Evolutionary conservation across 1,140 invertebrate species (phyloP), one percentile per base, ranked within the genome.

Genomic region (Macrobrachium nipponense): DNA sequence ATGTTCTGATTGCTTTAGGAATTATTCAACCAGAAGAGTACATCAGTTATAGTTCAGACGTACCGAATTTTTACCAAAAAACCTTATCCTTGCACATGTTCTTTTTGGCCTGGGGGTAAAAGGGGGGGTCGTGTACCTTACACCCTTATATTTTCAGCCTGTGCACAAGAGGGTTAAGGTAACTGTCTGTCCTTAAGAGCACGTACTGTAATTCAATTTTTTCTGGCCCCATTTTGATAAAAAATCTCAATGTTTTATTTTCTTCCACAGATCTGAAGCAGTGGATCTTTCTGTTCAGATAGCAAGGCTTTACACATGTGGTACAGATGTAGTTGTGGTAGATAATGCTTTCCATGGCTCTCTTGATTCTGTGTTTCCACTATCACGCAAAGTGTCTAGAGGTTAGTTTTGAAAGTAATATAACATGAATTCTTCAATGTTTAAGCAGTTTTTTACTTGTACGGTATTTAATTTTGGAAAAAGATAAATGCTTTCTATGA

Each of bases 261-360:
- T 14, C 17, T 27, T 60, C 20, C 17, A 23, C 60, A 86, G 84
- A 58, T 86, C 84, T 15, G 77, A 80, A 60, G 84, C 84, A 20
- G 84, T 86, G 23, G 84, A 86, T 51, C 78, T 86, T 44, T 66
- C 84, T 15, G n/a, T 86, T n/a, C 84, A 86, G 66, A 58, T 86
- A 7, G 51, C 77, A 15, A 64, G 58, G 23, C 84, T 86, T 2
- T 80, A 80, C 27, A 86, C 84, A 1, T 18, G 36, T n/a, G 84
- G 84, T 11, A 80, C 77, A 44, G 84, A 80, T 61, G 77, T 58
- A 11, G 23, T 86, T 17, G 84, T 86, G 15, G 51, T 68, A 14
- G 77, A 86, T 43, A 80, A 86, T 73, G 84, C 84, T 59, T 86
- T 86, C 84, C 84, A 86, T 23, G 84, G 84, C 12, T 80, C 77